Evolutionary conservation across 2,888 invertebrate genomes (phyloP).

Genomic region (Leptogaster cylindrica): DNA sequence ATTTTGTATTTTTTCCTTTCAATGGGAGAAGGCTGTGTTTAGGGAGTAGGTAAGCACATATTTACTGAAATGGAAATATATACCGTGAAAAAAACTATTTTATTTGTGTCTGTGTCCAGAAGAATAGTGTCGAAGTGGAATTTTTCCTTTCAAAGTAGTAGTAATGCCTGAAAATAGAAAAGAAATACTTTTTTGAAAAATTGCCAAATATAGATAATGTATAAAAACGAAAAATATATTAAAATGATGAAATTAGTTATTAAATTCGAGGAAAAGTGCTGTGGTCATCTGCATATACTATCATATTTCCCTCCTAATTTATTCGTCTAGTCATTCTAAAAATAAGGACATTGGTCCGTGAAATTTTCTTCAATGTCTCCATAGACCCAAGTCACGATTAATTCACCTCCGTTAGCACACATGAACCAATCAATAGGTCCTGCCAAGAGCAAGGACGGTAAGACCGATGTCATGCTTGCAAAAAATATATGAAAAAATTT

Average conservation of each 20-base stretch:
- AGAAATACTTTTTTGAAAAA: too few species aligned
- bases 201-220: too few species aligned
- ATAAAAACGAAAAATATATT: too few species aligned
- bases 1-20: neutral
- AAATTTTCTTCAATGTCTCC: slow-evolving; percentile 4
- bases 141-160: too few species aligned
- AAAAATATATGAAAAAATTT: slow-evolving; percentile 26
- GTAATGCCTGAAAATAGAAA: too few species aligned
- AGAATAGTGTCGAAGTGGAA: too few species aligned
- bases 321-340: slow-evolving; percentile 6
- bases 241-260: too few species aligned
- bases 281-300: slow-evolving; percentile 27
- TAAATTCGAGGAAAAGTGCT: slow-evolving; percentile 16
- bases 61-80: too few species aligned
- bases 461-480: neutral
- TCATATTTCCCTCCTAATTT: slow-evolving; percentile 12
- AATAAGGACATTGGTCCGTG: neutral
- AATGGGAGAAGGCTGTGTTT: neutral
- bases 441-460: neutral
- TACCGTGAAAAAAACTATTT: too few species aligned
- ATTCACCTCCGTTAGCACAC: slow-evolving; percentile 19
- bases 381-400: slow-evolving; percentile 1
- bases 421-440: slow-evolving; percentile 14
- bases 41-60: too few species aligned
- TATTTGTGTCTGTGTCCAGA: too few species aligned